phyloP scores from a whole-genome alignment of 2,888 invertebrate species.

The Autographa gamma region DNA sequence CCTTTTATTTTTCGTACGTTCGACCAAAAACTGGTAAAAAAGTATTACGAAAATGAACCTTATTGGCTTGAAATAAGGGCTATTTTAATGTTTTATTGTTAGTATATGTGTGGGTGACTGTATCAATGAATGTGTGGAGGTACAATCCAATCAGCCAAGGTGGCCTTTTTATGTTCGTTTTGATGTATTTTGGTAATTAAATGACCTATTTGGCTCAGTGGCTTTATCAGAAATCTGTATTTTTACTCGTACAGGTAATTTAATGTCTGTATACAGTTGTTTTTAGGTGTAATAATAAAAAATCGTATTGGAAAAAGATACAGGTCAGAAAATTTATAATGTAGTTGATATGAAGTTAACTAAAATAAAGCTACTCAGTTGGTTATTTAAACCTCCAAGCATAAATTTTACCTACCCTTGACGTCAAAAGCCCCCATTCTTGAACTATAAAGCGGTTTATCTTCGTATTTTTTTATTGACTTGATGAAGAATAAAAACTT shows the following conservation, averaged over 20 bases:
- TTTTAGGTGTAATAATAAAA: too few relatives aligned
- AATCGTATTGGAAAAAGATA: too few relatives aligned
- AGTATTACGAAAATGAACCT: not conserved
- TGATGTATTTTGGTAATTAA: not conserved
- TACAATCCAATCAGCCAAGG: not conserved
- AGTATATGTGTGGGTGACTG: not conserved
- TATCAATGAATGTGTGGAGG: not conserved
- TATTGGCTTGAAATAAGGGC: not conserved
- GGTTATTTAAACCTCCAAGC: too few relatives aligned
- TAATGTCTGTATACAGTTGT: too few relatives aligned
- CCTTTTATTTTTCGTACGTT: constrained; percentile 9
- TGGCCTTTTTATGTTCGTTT: not conserved
- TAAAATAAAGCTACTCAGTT: too few relatives aligned
- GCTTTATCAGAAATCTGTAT: not conserved
- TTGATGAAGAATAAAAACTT: too few relatives aligned
- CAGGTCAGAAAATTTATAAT: too few relatives aligned
- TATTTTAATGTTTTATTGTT: not conserved
- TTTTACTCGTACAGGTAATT: not conserved
- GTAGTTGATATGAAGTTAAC: too few relatives aligned
- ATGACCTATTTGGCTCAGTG: not conserved
- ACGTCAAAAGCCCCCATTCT: too few relatives aligned
- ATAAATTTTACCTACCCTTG: too few relatives aligned
- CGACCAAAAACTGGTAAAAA: not conserved
- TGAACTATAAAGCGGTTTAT: too few relatives aligned
- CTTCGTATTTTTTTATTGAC: too few relatives aligned